phyloP scores from a whole-genome alignment of 2,113 vertebrate genomes.

The Aldabrachelys gigantea region DNA sequence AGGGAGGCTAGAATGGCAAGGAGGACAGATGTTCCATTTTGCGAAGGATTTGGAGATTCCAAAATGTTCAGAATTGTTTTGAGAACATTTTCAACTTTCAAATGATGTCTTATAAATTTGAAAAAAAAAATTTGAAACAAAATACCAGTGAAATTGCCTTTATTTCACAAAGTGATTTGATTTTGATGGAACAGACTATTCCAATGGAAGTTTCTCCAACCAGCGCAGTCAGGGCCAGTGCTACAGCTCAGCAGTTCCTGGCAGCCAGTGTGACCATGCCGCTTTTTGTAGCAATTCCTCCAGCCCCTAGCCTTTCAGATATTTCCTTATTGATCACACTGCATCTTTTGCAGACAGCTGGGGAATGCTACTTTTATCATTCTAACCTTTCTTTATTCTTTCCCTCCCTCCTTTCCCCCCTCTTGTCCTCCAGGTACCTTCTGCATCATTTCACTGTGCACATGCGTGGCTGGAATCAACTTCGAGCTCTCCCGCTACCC shows the following conservation, averaged over 20 bases:
- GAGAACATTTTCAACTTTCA: neutral
- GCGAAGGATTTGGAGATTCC: constrained; percentile 7
- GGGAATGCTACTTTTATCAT: neutral
- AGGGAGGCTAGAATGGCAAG: neutral
- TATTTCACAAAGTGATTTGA: neutral
- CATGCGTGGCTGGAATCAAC: constrained; percentile 97
- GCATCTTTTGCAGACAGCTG: neutral
- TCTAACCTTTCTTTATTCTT: constrained; percentile 62
- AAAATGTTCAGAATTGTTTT: constrained; percentile 5
- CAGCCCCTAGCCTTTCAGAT: neutral
- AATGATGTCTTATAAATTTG: neutral
- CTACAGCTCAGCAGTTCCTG: constrained; percentile 6
- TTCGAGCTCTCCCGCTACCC: constrained; percentile 97
- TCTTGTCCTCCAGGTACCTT: constrained; percentile 88
- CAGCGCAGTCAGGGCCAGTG: neutral
- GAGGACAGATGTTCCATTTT: neutral
- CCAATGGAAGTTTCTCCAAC: neutral
- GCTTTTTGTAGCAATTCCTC: neutral
- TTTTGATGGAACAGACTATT: neutral
- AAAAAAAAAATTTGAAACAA: neutral
- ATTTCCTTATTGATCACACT: neutral
- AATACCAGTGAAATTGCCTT: constrained; percentile 12
- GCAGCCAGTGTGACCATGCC: neutral
- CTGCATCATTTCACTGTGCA: constrained; percentile 99
- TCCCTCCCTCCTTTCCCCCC: constrained; percentile 16